Evolutionary conservation across 2,797 vertebrate species (phyloP).

Genomic region (Schizothorax lantsangensis): DNA sequence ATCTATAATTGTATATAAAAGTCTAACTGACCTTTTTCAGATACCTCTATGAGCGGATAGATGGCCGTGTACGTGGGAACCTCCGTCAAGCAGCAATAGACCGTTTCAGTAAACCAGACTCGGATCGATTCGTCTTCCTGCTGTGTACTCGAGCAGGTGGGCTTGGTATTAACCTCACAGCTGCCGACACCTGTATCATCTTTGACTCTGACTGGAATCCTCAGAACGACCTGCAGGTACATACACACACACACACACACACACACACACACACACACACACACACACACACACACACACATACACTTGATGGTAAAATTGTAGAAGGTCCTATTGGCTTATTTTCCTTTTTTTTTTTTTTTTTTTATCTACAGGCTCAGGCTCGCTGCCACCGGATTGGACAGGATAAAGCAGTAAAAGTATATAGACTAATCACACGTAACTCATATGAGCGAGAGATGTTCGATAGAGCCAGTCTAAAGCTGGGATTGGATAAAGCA

Average conservation of each 20-base stretch:
- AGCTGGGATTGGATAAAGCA: conserved; percentile 96
- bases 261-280: not conserved
- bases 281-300: not conserved
- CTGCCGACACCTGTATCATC: conserved; percentile 97
- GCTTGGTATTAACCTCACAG: conserved; percentile 96
- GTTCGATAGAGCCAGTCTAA: conserved; percentile 98
- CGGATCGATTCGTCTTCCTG: conserved; percentile 97
- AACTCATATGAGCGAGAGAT: conserved; percentile 98
- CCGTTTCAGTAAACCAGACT: conserved; percentile 97
- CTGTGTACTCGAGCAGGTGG: conserved; percentile 96
- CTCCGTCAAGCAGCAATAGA: conserved; percentile 97
- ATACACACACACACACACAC: not conserved
- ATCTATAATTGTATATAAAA: conserved; percentile 17
- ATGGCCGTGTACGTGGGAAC: conserved; percentile 95
- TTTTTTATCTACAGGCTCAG: conserved; percentile 85
- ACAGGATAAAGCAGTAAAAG: conserved; percentile 99
- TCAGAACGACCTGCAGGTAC: conserved; percentile 97
- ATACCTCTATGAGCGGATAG: conserved; percentile 95
- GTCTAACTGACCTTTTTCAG: conserved; percentile 67
- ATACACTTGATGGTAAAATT: not conserved
- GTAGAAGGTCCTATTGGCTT: not conserved
- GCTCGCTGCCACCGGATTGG: conserved; percentile 98
- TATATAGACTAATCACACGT: conserved; percentile 96
- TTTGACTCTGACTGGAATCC: conserved; percentile 99
- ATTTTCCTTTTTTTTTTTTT: not conserved